Percentiles rank a stretch among this genome's conserved stretches.
These are phyloP conservation scores for Aeoliscus strigatus DNA, from an alignment of 2,797 vertebrate species.

Conservation along the genomic window DNA sequence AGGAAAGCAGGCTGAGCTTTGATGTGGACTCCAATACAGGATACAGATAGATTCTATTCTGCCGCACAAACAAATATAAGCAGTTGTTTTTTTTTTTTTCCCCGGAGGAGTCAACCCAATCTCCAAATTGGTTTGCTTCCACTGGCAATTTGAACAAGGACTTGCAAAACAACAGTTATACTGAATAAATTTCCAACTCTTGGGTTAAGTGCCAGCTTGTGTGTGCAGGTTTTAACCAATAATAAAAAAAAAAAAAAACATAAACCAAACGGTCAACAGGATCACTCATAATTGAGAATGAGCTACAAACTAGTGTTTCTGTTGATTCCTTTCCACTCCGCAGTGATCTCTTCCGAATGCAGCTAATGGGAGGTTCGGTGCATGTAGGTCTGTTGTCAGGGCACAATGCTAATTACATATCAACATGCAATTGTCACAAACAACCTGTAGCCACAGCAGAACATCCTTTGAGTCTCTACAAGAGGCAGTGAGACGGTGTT, in stretches of 20 bases:
- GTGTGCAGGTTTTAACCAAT: no score
- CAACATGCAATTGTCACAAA: neutral
- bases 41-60: no score
- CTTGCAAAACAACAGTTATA: no score
- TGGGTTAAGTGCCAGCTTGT: constrained; percentile 27
- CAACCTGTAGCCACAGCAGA: neutral
- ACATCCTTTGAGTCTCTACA: no score
- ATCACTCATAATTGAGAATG: no score
- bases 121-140: constrained; percentile 30
- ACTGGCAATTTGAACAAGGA: no score
- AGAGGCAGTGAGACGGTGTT: no score
- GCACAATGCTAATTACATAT: neutral
- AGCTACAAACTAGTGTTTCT: constrained; percentile 12
- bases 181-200: constrained; percentile 29
- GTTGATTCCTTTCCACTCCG: neutral
- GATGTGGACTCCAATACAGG: constrained; percentile 48
- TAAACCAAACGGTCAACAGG: no score
- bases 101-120: constrained; percentile 25
- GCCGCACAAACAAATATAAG: no score
- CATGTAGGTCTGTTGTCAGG: neutral
- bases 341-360: neutral
- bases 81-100: no score
- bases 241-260: no score
- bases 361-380: neutral
- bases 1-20: constrained; percentile 20